phyloP scores from a whole-genome alignment of 2,797 vertebrate genomes.

The Sebastes wilsoni region DNA sequence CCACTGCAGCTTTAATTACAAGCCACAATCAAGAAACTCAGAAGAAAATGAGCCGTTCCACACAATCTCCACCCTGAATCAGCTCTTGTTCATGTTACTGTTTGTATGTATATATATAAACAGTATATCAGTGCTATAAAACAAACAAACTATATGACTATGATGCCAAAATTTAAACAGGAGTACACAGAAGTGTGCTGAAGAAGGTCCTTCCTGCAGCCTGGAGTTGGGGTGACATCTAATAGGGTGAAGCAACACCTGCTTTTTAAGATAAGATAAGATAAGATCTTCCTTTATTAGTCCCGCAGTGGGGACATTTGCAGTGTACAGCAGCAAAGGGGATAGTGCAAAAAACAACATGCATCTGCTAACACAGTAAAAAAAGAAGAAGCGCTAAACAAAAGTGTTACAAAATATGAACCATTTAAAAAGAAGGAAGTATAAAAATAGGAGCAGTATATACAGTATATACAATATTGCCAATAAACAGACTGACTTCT shows the following conservation, averaged over 20 bases:
- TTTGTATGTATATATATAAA: not conserved
- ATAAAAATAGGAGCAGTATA: too few species aligned
- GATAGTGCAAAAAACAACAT: too few species aligned
- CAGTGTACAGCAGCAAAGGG: too few species aligned
- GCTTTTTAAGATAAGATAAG: not conserved
- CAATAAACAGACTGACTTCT: not conserved
- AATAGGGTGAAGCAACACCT: not conserved
- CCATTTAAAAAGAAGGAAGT: too few species aligned
- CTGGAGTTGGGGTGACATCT: not conserved
- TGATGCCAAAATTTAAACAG: not conserved
- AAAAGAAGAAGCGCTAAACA: too few species aligned
- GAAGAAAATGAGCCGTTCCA: not conserved
- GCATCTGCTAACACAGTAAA: too few species aligned
- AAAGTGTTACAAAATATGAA: too few species aligned
- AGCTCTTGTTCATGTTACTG: not conserved
- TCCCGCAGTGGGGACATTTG: too few species aligned
- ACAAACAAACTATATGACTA: not conserved
- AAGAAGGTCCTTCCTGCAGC: not conserved
- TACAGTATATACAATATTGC: too few species aligned
- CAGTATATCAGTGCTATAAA: not conserved
- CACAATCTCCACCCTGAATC: not conserved
- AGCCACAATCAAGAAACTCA: not conserved
- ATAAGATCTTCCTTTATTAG: too few species aligned
- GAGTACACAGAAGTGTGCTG: not conserved
- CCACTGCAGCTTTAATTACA: not conserved